Percentiles rank a stretch among this genome's conserved stretches.
phyloP scores from a whole-genome alignment of 1,140 invertebrate genomes.

The Oreohelix idahoensis region DNA sequence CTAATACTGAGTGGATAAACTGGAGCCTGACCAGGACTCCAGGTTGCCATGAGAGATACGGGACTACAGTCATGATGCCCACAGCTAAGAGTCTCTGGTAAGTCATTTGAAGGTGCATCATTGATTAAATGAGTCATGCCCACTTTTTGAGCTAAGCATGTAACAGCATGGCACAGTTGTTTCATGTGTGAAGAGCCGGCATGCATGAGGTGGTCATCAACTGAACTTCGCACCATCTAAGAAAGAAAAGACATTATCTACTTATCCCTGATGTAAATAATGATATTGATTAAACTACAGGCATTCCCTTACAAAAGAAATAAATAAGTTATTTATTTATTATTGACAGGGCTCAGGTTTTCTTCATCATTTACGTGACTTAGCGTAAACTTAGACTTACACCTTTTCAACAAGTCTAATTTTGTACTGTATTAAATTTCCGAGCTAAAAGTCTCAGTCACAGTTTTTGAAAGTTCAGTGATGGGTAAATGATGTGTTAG shows the following conservation, averaged over 20 bases:
- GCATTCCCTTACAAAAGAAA: too few species aligned
- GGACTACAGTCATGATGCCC: neutral
- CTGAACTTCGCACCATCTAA: neutral
- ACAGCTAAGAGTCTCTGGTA: neutral
- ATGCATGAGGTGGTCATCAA: neutral
- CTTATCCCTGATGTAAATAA: neutral
- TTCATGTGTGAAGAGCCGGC: neutral
- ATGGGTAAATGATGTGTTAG: too few species aligned
- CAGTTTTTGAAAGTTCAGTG: too few species aligned
- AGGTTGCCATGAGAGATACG: neutral
- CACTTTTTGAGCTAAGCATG: neutral
- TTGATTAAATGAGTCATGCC: neutral
- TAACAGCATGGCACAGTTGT: neutral
- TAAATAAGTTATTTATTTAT: too few species aligned
- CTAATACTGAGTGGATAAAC: neutral
- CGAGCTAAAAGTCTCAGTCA: too few species aligned
- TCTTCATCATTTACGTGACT: too few species aligned
- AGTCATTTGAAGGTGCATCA: neutral
- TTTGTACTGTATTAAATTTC: too few species aligned
- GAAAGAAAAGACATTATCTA: neutral
- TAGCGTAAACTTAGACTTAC: too few species aligned
- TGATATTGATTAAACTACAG: too few species aligned
- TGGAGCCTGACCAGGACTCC: neutral
- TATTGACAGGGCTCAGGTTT: too few species aligned
- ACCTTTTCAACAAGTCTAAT: too few species aligned